These are phyloP conservation scores for Nannobrachium achirus DNA, from an alignment of 2,113 vertebrate species.

Conservation along the genomic window DNA sequence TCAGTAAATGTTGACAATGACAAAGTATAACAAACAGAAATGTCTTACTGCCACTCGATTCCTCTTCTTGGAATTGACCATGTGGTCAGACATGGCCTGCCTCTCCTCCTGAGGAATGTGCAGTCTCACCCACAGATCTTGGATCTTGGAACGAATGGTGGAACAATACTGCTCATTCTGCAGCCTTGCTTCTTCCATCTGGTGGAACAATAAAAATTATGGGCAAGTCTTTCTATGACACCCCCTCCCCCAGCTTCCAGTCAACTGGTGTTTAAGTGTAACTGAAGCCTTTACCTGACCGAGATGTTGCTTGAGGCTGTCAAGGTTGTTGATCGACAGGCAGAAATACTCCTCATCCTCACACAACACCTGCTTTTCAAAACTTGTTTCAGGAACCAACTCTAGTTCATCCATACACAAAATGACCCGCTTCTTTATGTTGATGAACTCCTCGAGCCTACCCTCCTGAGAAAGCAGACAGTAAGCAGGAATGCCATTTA, in stretches of 20 bases:
- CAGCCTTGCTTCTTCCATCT: conserved; percentile 84
- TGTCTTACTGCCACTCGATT: no score
- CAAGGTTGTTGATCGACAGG: conserved; percentile 87
- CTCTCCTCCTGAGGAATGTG: conserved; percentile 83
- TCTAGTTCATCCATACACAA: conserved; percentile 90
- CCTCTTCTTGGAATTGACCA: conserved; percentile 78
- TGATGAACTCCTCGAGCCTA: conserved; percentile 83
- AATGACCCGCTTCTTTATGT: conserved; percentile 82
- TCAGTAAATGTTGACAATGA: background rate
- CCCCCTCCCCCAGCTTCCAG: background rate
- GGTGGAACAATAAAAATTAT: background rate
- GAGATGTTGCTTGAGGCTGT: conserved; percentile 82
- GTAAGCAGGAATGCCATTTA: no score
- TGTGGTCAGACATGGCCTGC: conserved; percentile 69
- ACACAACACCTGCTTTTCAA: conserved; percentile 88
- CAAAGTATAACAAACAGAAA: no score
- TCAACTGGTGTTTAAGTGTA: background rate
- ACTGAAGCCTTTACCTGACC: conserved; percentile 77
- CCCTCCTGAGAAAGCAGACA: conserved; percentile 77
- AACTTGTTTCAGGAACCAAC: conserved; percentile 86
- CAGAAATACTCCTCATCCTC: conserved; percentile 90
- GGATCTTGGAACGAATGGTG: conserved; percentile 80
- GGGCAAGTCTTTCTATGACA: background rate
- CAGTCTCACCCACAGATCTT: conserved; percentile 88
- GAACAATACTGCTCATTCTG: conserved; percentile 81